These are phyloP conservation scores for Huso huso DNA, from an alignment of 2,797 vertebrate genomes.

Conservation along the genomic window DNA sequence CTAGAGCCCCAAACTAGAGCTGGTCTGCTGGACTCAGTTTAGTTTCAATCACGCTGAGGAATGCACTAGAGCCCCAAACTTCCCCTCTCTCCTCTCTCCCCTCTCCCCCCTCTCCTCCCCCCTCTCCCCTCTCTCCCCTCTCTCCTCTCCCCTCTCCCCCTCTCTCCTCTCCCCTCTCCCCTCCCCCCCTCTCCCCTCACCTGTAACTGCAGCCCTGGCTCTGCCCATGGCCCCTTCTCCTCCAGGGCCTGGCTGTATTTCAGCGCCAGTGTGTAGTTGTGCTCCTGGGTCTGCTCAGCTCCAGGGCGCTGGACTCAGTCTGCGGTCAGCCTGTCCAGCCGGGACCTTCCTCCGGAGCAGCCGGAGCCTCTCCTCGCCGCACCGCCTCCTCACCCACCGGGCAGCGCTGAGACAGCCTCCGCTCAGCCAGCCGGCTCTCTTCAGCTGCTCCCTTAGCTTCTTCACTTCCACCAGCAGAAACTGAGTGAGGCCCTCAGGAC, in stretches of 20 bases:
- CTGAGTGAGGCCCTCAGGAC: slow-evolving; percentile 86
- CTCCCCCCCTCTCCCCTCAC: too few relatives aligned
- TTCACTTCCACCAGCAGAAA: slow-evolving; percentile 87
- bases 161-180: neutral
- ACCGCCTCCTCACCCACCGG: slow-evolving; percentile 70
- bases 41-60: too few relatives aligned
- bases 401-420: slow-evolving; percentile 76
- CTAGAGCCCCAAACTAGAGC: too few relatives aligned
- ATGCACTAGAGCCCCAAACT: too few relatives aligned
- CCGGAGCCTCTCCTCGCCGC: slow-evolving; percentile 65
- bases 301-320: slow-evolving; percentile 69
- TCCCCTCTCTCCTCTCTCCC: neutral
- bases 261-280: slow-evolving; percentile 84
- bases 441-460: slow-evolving; percentile 74
- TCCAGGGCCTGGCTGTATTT: slow-evolving; percentile 80
- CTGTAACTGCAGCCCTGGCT: slow-evolving; percentile 71
- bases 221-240: slow-evolving; percentile 69
- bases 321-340: slow-evolving; percentile 57
- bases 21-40: too few relatives aligned
- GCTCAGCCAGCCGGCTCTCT: slow-evolving; percentile 70
- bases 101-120: neutral
- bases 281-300: slow-evolving; percentile 79
- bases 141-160: neutral
- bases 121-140: too few relatives aligned
- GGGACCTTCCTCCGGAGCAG: slow-evolving; percentile 68